phyloP scores from a whole-genome alignment of 2,797 vertebrate genomes.

The Falco concolor region DNA sequence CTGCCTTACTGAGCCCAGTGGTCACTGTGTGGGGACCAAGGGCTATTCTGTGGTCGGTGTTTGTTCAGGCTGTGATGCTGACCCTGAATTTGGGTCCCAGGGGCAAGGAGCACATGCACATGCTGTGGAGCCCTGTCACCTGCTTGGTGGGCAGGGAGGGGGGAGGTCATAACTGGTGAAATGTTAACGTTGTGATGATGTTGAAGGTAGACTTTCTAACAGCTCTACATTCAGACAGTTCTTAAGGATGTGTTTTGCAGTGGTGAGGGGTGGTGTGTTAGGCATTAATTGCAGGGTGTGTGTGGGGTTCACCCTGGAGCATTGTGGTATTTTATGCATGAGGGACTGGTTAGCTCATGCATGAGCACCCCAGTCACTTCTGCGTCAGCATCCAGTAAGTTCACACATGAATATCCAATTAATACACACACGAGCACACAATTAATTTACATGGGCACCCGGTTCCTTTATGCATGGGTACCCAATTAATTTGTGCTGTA shows the following conservation, averaged over 20 bases:
- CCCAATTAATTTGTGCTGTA: neutral
- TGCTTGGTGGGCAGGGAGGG: rapidly evolving
- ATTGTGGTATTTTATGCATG: rapidly evolving
- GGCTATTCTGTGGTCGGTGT: neutral
- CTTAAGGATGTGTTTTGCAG: neutral
- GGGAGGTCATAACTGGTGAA: neutral
- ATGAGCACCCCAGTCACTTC: neutral
- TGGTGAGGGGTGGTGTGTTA: neutral
- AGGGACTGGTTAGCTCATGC: neutral
- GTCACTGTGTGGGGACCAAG: rapidly evolving
- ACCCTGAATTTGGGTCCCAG: neutral
- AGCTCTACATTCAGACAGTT: neutral
- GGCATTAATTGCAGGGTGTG: neutral
- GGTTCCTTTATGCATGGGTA: neutral
- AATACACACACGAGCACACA: neutral
- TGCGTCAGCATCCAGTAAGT: neutral
- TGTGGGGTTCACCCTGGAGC: neutral
- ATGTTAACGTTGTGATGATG: neutral
- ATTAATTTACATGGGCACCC: neutral
- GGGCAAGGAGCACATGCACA: rapidly evolving
- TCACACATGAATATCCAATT: neutral
- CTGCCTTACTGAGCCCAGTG: rapidly evolving
- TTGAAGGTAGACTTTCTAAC: neutral
- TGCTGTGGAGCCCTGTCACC: rapidly evolving
- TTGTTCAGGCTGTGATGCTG: neutral